Evolutionary conservation across 2,113 vertebrate species (phyloP).

Genomic region (Anhinga rufa): DNA sequence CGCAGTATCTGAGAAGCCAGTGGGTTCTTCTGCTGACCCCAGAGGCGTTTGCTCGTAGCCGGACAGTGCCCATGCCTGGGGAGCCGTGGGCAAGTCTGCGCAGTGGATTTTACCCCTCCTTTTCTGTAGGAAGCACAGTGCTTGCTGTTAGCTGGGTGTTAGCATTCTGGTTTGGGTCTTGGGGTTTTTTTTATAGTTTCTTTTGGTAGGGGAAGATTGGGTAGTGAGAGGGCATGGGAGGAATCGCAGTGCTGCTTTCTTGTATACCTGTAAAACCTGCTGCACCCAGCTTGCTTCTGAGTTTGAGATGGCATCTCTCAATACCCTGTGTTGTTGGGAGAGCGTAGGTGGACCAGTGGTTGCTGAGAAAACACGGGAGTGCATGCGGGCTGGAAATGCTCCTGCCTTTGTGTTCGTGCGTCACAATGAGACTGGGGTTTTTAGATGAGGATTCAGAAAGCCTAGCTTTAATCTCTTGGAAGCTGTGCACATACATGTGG

Average conservation of each 20-base stretch:
- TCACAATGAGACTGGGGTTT: rapidly evolving
- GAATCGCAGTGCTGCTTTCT: not conserved
- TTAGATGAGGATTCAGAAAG: not conserved
- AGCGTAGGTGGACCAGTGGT: not conserved
- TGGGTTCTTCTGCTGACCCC: not conserved
- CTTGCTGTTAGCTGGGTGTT: not conserved
- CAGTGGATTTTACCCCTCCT: not conserved
- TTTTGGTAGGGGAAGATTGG: not conserved
- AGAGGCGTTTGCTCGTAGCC: not conserved
- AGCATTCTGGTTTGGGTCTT: not conserved
- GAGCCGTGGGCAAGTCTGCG: not conserved
- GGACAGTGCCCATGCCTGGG: not conserved
- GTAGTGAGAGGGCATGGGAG: not conserved
- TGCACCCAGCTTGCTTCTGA: not conserved
- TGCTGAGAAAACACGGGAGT: not conserved
- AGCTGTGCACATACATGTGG: not conserved
- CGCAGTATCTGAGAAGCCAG: rapidly evolving
- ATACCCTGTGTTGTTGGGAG: not conserved
- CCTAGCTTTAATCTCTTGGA: not conserved
- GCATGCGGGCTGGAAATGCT: not conserved
- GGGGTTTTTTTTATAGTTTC: not conserved
- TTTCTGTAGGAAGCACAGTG: not conserved
- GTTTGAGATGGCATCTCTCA: not conserved
- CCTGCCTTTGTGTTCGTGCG: not conserved
- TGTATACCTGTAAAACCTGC: conserved; percentile 1